Percentiles rank a stretch among this genome's conserved stretches.
phyloP scores from a whole-genome alignment of 1,140 invertebrate genomes.

The Bombyx mandarina region DNA sequence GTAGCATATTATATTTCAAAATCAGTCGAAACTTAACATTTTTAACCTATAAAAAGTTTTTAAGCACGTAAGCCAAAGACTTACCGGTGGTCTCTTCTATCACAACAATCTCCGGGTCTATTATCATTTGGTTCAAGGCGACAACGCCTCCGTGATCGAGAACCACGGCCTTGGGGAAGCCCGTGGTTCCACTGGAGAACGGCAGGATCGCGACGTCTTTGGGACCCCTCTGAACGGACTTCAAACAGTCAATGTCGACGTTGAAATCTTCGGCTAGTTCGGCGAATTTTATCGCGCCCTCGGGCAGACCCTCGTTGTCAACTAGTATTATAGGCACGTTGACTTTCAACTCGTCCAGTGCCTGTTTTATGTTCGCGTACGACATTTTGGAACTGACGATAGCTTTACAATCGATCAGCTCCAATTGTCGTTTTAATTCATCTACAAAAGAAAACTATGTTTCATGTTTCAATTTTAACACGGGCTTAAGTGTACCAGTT shows the following conservation, averaged over 20 bases:
- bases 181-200: slow-evolving; percentile 90
- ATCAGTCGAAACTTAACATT: no score
- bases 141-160: slow-evolving; percentile 79
- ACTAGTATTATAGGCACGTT: slow-evolving; percentile 73
- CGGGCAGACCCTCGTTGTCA: slow-evolving; percentile 60
- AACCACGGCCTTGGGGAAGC: slow-evolving; percentile 89
- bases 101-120: slow-evolving; percentile 40
- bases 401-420: slow-evolving; percentile 75
- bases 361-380: slow-evolving; percentile 60
- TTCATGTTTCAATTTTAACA: no score
- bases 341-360: slow-evolving; percentile 49
- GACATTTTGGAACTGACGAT: slow-evolving; percentile 76
- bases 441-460: slow-evolving; percentile 68
- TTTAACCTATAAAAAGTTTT: no score
- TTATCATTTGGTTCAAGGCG: slow-evolving; percentile 66
- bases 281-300: slow-evolving; percentile 73
- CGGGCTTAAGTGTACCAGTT: no score
- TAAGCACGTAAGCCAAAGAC: neutral
- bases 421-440: slow-evolving; percentile 82
- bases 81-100: slow-evolving; percentile 48
- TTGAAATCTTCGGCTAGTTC: slow-evolving; percentile 68
- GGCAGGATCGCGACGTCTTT: slow-evolving; percentile 74
- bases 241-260: slow-evolving; percentile 66
- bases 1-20: no score
- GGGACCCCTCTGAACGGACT: slow-evolving; percentile 43